Conservation (phyloP, 2,113 vertebrate species). For the Rallus limicola region DNA sequence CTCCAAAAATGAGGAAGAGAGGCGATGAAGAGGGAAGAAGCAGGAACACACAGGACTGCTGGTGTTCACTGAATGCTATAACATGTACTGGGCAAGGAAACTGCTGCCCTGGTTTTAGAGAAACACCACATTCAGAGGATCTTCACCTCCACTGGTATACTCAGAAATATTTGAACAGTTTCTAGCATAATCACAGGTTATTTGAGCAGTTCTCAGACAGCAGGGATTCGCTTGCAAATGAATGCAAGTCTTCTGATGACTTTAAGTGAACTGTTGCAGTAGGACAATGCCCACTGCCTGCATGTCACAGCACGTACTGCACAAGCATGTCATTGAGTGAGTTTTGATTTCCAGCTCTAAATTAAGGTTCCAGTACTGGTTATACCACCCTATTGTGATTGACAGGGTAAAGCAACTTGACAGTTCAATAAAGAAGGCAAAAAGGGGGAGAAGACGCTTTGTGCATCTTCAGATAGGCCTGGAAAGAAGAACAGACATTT, state of each 20-base stretch:
- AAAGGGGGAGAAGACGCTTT: background rate
- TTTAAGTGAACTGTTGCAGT: background rate
- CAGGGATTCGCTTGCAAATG: background rate
- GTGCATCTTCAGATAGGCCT: background rate
- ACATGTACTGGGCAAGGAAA: background rate
- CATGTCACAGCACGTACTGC: background rate
- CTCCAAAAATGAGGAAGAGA: background rate
- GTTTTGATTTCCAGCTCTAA: background rate
- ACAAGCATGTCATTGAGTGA: background rate
- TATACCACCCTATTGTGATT: background rate
- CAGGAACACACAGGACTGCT: background rate
- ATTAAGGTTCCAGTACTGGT: background rate
- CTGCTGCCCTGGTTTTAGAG: background rate
- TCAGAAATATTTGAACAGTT: accelerated
- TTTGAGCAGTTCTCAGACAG: background rate
- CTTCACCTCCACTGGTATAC: background rate
- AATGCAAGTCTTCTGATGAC: background rate
- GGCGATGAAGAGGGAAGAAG: background rate
- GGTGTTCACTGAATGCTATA: background rate
- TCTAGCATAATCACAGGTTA: background rate
- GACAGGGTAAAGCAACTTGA: background rate
- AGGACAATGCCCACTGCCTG: background rate
- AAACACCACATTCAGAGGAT: background rate
- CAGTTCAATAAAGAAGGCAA: background rate
- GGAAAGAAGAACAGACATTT: background rate